Evolutionary conservation across 2,888 invertebrate genomes (phyloP).

Genomic region (Macrophya alboannulata): DNA sequence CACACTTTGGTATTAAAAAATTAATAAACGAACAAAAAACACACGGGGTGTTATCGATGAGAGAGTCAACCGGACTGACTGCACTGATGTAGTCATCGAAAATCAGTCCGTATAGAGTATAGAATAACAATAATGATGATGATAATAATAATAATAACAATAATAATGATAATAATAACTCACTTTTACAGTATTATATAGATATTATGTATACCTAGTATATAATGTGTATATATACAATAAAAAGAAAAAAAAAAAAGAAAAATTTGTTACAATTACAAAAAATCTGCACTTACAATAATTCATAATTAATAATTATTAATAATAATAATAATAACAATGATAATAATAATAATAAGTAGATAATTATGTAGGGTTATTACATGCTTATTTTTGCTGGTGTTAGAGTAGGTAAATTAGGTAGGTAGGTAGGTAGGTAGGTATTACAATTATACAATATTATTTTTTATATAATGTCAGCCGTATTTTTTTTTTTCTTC

Average conservation of each 20-base stretch:
- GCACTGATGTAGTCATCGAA: too few relatives aligned
- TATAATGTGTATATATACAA: neutral
- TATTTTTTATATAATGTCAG: slow-evolving; percentile 42
- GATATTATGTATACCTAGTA: neutral
- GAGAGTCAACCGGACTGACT: too few relatives aligned
- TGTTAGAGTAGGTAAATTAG: neutral
- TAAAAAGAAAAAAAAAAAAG: neutral
- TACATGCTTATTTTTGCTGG: neutral
- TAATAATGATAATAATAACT: slow-evolving; percentile 9
- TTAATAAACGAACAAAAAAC: neutral
- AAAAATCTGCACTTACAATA: neutral
- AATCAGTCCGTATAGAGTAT: neutral
- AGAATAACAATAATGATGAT: slow-evolving; percentile 4
- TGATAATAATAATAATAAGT: slow-evolving; percentile 13
- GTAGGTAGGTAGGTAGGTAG: neutral
- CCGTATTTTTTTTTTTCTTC: slow-evolving; percentile 57
- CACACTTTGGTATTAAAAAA: slow-evolving; percentile 71
- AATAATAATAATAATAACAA: neutral
- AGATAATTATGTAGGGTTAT: slow-evolving; percentile 7
- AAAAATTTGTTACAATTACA: neutral
- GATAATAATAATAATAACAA: slow-evolving; percentile 21
- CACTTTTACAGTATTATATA: neutral
- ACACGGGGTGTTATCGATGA: too few relatives aligned
- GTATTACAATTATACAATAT: slow-evolving; percentile 17
- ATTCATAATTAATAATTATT: neutral